Percentiles rank a stretch among this genome's conserved stretches.
phyloP scores from a whole-genome alignment of 92 coral and sea anemone genomes.

The Epizoanthus rinbou region DNA sequence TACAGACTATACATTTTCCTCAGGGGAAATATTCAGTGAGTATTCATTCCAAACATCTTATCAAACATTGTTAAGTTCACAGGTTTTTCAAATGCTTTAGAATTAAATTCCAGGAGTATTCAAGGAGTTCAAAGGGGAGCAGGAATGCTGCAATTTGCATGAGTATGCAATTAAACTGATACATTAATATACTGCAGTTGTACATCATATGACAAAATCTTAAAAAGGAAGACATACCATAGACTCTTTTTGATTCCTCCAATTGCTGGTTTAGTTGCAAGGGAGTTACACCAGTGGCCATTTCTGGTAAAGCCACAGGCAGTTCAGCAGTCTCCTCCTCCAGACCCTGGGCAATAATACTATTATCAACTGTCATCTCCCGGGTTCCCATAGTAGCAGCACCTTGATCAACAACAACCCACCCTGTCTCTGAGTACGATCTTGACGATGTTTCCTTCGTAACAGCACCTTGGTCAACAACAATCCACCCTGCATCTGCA shows the following conservation, averaged over 20 bases:
- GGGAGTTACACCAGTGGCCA: not conserved
- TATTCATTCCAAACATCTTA: no score
- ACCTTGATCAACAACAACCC: not conserved
- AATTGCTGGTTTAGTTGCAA: slow-evolving; percentile 1
- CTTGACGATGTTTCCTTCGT: slow-evolving; percentile 28
- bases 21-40: no score
- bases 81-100: no score
- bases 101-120: no score
- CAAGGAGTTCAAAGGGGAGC: no score
- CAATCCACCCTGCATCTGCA: not conserved
- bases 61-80: no score
- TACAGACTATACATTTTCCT: no score
- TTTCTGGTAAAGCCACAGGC: slow-evolving; percentile 24
- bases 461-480: slow-evolving; percentile 20
- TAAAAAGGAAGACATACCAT: slow-evolving; percentile 39
- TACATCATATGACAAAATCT: no score
- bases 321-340: slow-evolving; percentile 59
- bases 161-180: no score
- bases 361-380: slow-evolving; percentile 38
- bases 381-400: not conserved
- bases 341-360: slow-evolving; percentile 65
- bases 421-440: not conserved
- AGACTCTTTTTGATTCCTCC: slow-evolving; percentile 53
- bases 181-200: no score
- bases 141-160: no score